Evolutionary conservation across 2,797 vertebrate genomes (phyloP).

Genomic region (Enteromius anoplus): DNA sequence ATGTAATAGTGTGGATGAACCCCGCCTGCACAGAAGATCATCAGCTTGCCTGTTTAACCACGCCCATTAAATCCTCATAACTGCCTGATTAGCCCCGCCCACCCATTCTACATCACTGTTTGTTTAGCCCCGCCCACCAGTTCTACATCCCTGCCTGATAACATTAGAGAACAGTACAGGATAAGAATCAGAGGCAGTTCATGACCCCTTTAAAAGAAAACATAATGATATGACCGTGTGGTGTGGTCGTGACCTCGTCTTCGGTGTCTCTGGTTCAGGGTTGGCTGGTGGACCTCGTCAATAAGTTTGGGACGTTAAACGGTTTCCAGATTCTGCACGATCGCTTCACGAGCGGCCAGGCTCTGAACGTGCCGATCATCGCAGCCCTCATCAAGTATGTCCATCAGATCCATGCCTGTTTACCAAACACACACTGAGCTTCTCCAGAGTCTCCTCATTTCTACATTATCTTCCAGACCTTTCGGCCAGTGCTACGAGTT

Average conservation of each 20-base stretch:
- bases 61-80: no score
- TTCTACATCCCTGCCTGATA: no score
- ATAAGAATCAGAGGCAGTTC: background rate
- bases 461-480: conserved; percentile 77
- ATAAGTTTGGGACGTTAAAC: conserved; percentile 98
- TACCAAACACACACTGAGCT: background rate
- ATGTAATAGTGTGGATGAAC: no score
- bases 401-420: background rate
- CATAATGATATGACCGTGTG: background rate
- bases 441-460: background rate
- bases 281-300: conserved; percentile 99
- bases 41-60: no score
- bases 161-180: background rate
- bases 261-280: conserved; percentile 77
- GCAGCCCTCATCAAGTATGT: conserved; percentile 99
- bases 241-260: background rate
- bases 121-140: no score
- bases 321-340: conserved; percentile 99
- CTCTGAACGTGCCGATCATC: conserved; percentile 99
- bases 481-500: conserved; percentile 99
- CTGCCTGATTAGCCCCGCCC: no score
- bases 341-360: conserved; percentile 96
- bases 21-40: no score
- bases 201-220: background rate
- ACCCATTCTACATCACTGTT: no score